A percentile compares a stretch with the other conserved stretches of the same genome.
Evolutionary conservation across 2,113 vertebrate genomes (phyloP).

Genomic region (Thamnophis sirtalis): DNA sequence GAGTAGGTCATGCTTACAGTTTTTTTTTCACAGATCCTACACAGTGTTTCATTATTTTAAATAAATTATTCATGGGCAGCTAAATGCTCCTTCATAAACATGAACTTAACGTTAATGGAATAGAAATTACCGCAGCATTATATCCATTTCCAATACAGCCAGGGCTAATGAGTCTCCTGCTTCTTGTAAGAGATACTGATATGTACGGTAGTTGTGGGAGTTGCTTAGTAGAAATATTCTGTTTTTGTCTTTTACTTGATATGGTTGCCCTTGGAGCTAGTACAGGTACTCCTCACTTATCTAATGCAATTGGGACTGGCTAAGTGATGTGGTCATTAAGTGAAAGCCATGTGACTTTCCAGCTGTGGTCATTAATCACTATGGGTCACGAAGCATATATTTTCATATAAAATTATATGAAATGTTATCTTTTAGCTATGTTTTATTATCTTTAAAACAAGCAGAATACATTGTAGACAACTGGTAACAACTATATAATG

Average conservation of each 20-base stretch:
- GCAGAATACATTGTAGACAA: background rate
- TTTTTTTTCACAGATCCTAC: background rate
- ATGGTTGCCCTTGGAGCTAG: background rate
- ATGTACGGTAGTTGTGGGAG: background rate
- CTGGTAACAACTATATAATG: background rate
- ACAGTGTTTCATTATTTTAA: background rate
- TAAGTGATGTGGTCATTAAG: background rate
- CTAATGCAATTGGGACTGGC: background rate
- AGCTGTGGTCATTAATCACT: background rate
- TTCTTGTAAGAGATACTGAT: background rate
- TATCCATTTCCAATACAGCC: constrained; percentile 29
- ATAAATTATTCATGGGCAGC: background rate
- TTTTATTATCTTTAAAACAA: background rate
- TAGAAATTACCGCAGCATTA: constrained; percentile 8
- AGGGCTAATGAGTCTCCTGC: background rate
- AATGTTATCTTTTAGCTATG: background rate
- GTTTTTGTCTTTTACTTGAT: constrained; percentile 3
- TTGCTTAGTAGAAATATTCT: background rate
- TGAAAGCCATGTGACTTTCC: background rate
- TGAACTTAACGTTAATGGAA: background rate
- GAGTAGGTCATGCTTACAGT: background rate
- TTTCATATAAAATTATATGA: background rate
- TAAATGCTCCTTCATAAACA: background rate
- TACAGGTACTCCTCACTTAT: background rate
- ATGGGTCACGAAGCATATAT: background rate